Conservation (phyloP, 2,113 vertebrate species). For the Phocoena sinus region DNA sequence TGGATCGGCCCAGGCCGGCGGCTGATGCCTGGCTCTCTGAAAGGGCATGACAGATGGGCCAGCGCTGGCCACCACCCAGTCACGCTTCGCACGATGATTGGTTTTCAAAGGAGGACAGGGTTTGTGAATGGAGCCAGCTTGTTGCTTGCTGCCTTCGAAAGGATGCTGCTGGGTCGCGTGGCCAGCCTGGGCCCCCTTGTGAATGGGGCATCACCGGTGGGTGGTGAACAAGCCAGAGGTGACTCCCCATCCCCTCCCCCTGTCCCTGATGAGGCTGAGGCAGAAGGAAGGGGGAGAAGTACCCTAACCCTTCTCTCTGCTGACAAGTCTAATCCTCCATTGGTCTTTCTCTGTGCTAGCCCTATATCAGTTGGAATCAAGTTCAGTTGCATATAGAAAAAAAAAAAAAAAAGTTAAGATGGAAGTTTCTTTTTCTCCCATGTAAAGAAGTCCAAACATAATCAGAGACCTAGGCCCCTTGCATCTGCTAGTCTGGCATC, state of each 20-base stretch:
- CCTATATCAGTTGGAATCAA: neutral
- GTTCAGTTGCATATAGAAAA: neutral
- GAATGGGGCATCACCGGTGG: conserved; percentile 41
- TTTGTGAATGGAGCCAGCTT: conserved; percentile 69
- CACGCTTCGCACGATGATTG: conserved; percentile 61
- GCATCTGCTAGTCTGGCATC: neutral
- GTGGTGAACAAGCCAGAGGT: conserved; percentile 29
- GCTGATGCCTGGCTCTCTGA: conserved; percentile 41
- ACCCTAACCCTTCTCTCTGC: neutral
- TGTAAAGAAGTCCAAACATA: neutral
- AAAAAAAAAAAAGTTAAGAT: neutral
- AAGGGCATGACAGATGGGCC: conserved; percentile 75
- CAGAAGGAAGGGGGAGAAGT: neutral
- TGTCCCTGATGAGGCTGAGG: neutral
- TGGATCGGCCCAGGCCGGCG: conserved; percentile 20
- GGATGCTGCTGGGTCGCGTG: conserved; percentile 38
- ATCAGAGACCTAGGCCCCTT: neutral
- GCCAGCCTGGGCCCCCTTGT: conserved; percentile 29
- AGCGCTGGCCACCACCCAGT: conserved; percentile 64
- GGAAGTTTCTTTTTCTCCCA: neutral
- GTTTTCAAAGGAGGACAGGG: conserved; percentile 71
- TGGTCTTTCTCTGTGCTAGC: neutral
- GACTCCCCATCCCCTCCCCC: neutral
- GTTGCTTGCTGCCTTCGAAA: conserved; percentile 57
- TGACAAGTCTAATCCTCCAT: neutral